These are phyloP conservation scores for Diabrotica balteata DNA, from an alignment of 2,888 invertebrate genomes.

Conservation along the genomic window DNA sequence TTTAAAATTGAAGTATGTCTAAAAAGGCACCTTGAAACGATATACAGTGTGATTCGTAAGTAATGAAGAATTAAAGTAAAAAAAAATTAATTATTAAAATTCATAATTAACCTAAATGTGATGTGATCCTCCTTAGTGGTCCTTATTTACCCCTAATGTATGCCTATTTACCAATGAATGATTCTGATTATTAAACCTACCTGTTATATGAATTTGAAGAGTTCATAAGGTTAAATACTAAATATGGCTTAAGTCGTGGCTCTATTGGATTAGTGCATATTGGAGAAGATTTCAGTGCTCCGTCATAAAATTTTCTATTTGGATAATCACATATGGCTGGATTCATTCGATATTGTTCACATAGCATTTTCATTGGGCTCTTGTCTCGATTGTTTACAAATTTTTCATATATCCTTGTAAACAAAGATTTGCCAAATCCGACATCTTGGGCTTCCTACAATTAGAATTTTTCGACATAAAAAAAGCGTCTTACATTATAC, in stretches of 20 bases:
- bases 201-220: conserved; percentile 52
- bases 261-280: conserved; percentile 47
- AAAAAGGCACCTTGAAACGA: too few relatives aligned
- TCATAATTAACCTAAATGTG: too few relatives aligned
- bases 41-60: too few relatives aligned
- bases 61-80: too few relatives aligned
- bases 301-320: conserved; percentile 74
- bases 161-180: not conserved
- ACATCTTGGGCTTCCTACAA: conserved; percentile 73
- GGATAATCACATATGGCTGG: conserved; percentile 82
- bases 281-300: conserved; percentile 57
- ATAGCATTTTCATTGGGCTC: conserved; percentile 65
- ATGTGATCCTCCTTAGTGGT: too few relatives aligned
- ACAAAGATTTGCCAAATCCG: conserved; percentile 78
- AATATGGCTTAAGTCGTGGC: conserved; percentile 61
- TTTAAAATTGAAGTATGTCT: too few relatives aligned
- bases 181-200: not conserved
- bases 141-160: too few relatives aligned
- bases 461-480: conserved; percentile 7
- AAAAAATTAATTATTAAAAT: too few relatives aligned
- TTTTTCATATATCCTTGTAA: conserved; percentile 73
- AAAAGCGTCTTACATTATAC: not conserved
- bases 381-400: conserved; percentile 56
- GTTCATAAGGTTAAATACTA: conserved; percentile 63
- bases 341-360: conserved; percentile 87